Base-by-base conservation (phyloP, 2,888 invertebrate species). In the Mesochorus sp. region DNA sequence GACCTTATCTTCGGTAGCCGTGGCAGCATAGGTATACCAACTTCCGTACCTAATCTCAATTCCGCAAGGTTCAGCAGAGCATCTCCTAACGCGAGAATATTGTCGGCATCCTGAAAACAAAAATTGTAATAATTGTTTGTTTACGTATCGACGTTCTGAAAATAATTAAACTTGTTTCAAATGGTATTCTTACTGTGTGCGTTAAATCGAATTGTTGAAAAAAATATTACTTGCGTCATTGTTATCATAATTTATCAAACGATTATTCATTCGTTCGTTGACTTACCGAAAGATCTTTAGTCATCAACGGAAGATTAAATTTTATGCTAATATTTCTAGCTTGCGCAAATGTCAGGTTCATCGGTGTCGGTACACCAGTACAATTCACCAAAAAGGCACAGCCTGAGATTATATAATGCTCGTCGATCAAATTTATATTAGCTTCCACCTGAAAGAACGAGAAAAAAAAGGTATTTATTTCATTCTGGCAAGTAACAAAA, bases 321-420 rank as follows among this genome's bases (percentile, higher is more conserved):
- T 89, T 89, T 12, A 85, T 81, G 53, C 85, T 80, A 53, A 90
- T 76, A 28, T 82, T 80, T 42, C 81, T 82, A 2, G 85, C 76
- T 64, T 85, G 83, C 21, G 86, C 75, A 31, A 81, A 84, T 6
- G 76, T 85, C 19, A 86, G 72, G 57, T 84, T 84, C 64, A 84
- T 80, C 64, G 82, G 82, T 79, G 83, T 85, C 19, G 80, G 73
- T 4, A 66, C 64, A 44, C 83, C 86, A 75, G 83, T 81, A 71
- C 89, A 89, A 71, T 89, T 88, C 6, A 91, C 81, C 28, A 91
- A 53, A 28, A 88, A 88, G n/a, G 81, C 77, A 51, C 86, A 79
- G 21, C 88, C 88, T 31, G 85, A 82, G 6, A 86, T 75, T 17
- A 90, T 70, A 61, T 83, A 91, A 71, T 87, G 64, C 74, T 88